Evolutionary conservation across 2,113 vertebrate species (phyloP).

Genomic region (Ageneiosus marmoratus): DNA sequence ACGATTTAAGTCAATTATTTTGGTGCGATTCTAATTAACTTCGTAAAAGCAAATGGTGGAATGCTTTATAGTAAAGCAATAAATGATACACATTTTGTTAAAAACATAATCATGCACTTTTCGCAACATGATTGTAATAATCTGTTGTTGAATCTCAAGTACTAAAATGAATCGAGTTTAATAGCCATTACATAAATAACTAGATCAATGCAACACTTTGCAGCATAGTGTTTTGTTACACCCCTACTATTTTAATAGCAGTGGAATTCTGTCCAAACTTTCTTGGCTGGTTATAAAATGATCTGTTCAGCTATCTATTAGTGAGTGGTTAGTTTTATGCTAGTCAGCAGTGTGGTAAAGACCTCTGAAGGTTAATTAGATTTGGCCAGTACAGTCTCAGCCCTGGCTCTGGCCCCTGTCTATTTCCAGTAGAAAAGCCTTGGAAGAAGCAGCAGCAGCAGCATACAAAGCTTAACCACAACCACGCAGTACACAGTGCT

Average conservation of each 20-base stretch:
- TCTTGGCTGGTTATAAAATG: not conserved
- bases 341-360: constrained; percentile 8
- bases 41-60: not conserved
- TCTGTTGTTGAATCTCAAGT: not conserved
- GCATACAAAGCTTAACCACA: not conserved
- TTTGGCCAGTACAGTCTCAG: constrained; percentile 5
- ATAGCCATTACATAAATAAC: not conserved
- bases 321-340: not conserved
- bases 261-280: not conserved
- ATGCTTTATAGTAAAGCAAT: not conserved
- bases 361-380: constrained; percentile 35
- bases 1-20: not conserved
- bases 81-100: not conserved
- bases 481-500: not conserved
- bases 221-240: not conserved
- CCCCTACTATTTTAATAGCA: not conserved
- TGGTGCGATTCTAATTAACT: not conserved
- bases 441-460: not conserved
- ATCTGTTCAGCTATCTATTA: not conserved
- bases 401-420: constrained; percentile 5
- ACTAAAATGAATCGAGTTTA: not conserved
- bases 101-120: not conserved
- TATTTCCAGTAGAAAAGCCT: constrained; percentile 15
- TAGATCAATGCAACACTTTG: not conserved
- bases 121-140: not conserved